A percentile compares a stretch with the other conserved stretches of the same genome.
Evolutionary conservation across 2,113 vertebrate genomes (phyloP).

Genomic region (Copsychus sechellarum): DNA sequence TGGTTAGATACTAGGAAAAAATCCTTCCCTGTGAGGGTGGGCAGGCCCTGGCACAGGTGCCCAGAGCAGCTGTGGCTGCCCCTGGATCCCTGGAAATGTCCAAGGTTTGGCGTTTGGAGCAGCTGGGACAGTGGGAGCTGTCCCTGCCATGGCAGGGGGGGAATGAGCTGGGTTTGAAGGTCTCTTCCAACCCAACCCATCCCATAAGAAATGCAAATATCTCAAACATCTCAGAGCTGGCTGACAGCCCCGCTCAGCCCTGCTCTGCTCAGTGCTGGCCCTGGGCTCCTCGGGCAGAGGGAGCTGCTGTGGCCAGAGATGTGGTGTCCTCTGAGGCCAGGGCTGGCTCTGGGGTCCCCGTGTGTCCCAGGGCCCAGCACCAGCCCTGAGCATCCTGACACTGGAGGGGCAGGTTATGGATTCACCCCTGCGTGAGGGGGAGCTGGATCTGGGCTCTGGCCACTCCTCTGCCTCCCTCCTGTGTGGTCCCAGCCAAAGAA

Average conservation of each 20-base stretch:
- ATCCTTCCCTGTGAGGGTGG: neutral
- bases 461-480: neutral
- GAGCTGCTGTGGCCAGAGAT: neutral
- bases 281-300: neutral
- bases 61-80: neutral
- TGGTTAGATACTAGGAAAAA: neutral
- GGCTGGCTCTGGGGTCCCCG: fast-evolving
- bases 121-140: neutral
- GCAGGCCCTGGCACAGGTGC: too few species aligned
- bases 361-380: neutral
- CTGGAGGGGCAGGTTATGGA: too few species aligned
- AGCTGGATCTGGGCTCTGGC: neutral
- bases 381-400: neutral
- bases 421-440: fast-evolving
- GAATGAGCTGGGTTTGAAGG: too few species aligned
- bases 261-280: fast-evolving
- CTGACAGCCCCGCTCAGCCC: neutral
- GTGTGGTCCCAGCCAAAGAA: neutral
- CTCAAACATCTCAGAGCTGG: neutral
- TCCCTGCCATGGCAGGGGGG: neutral
- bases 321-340: neutral
- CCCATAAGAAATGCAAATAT: neutral
- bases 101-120: neutral
- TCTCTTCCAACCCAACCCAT: neutral
- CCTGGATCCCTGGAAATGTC: fast-evolving